These are phyloP conservation scores for Caenorhabditis inopinata DNA, from an alignment of 1,140 invertebrate genomes.

Conservation along the genomic window DNA sequence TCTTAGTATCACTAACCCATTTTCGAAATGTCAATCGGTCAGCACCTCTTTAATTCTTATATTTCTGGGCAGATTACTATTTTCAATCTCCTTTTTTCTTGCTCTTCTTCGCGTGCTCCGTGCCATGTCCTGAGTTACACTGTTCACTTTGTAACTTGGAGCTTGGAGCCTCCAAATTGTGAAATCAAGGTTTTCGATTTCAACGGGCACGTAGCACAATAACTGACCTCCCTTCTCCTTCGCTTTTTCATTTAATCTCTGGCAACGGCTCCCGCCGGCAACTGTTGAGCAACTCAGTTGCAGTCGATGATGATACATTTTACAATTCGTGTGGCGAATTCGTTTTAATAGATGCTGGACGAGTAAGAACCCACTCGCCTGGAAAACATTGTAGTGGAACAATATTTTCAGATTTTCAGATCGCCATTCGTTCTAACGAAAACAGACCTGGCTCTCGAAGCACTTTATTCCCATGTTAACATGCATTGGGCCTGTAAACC, in stretches of 20 bases:
- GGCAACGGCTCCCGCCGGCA: background rate
- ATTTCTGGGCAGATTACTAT: too few species aligned
- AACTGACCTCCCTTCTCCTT: background rate
- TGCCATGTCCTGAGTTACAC: background rate
- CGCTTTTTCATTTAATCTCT: background rate
- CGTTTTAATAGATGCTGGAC: background rate
- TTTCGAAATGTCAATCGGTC: too few species aligned
- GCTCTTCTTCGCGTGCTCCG: background rate
- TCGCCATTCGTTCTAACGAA: too few species aligned
- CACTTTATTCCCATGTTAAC: slow-evolving; percentile 5
- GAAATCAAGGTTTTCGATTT: background rate
- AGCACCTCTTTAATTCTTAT: too few species aligned
- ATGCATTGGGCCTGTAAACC: background rate
- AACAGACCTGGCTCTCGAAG: background rate
- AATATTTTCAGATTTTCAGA: too few species aligned
- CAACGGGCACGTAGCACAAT: background rate
- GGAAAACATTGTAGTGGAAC: too few species aligned
- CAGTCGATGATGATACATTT: background rate
- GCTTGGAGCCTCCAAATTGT: background rate
- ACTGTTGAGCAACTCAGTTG: slow-evolving; percentile 3
- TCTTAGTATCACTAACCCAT: too few species aligned
- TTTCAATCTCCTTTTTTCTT: too few species aligned
- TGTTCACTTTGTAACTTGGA: slow-evolving; percentile 27
- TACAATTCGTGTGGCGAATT: background rate
- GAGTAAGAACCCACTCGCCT: background rate